Evolutionary conservation across 1,140 invertebrate genomes (phyloP).

Genomic region (Scaptomyza graminum): DNA sequence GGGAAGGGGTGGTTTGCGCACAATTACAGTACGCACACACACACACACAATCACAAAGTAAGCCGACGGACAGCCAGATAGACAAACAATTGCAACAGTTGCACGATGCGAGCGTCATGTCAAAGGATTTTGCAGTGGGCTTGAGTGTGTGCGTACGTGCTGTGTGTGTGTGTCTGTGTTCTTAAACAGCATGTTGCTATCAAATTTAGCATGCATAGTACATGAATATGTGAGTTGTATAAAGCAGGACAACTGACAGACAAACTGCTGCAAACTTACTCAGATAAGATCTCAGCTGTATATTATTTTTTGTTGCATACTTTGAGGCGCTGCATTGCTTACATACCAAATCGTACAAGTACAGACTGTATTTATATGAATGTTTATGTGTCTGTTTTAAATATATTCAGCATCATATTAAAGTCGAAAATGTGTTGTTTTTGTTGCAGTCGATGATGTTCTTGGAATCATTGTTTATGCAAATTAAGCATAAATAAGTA

Average conservation of each 20-base stretch:
- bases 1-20: constrained; percentile 12
- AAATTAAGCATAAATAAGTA: constrained; percentile 69
- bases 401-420: constrained; percentile 37
- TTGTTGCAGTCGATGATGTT: constrained; percentile 2
- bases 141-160: background rate
- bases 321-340: constrained; percentile 8
- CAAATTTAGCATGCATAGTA: constrained; percentile 29
- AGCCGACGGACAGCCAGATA: constrained; percentile 17
- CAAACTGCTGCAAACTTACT: background rate
- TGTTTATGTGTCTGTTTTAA: background rate
- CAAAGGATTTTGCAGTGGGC: constrained; percentile 9
- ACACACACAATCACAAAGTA: constrained; percentile 11
- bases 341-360: constrained; percentile 1
- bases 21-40: constrained; percentile 23
- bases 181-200: constrained; percentile 34
- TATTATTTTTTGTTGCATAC: constrained; percentile 58
- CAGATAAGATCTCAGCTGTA: constrained; percentile 27
- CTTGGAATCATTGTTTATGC: constrained; percentile 68
- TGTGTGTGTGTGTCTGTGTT: background rate
- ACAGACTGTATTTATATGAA: constrained; percentile 29
- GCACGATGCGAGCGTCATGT: constrained; percentile 1
- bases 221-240: constrained; percentile 2
- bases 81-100: constrained; percentile 36
- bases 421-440: constrained; percentile 33
- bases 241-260: background rate